Percentiles rank a stretch among this genome's conserved stretches.
phyloP scores from a whole-genome alignment of 2,797 vertebrate genomes.

The Siniperca undulata region DNA sequence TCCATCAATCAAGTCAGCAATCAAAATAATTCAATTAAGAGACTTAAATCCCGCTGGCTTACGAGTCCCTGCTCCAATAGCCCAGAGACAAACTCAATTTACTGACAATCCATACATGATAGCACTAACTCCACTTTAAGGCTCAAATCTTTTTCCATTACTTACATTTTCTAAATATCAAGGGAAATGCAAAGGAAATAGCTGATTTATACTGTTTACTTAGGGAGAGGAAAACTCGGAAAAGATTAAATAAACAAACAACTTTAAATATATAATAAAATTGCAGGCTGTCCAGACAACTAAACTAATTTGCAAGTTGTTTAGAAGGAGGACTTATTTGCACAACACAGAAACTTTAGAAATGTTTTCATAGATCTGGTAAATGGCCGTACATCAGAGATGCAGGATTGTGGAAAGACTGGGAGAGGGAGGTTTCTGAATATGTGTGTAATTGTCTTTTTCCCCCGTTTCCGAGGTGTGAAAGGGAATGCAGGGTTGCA shows the following conservation, averaged over 20 bases:
- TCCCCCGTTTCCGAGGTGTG: conserved; percentile 84
- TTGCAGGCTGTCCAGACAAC: conserved; percentile 65
- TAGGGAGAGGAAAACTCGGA: conserved; percentile 47
- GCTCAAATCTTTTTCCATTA: conserved; percentile 80
- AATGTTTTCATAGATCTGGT: conserved; percentile 63
- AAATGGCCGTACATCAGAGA: conserved; percentile 64
- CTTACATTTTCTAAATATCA: conserved; percentile 81
- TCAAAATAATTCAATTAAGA: conserved; percentile 89
- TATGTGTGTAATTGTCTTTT: conserved; percentile 84
- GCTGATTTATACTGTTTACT: conserved; percentile 70
- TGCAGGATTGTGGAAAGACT: conserved; percentile 57
- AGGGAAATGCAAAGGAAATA: conserved; percentile 70
- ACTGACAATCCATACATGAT: conserved; percentile 82
- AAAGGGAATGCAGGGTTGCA: conserved; percentile 82
- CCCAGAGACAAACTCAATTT: conserved; percentile 85
- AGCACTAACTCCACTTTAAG: conserved; percentile 82
- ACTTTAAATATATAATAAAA: conserved; percentile 66
- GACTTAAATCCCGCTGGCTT: conserved; percentile 82
- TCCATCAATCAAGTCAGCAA: conserved; percentile 87
- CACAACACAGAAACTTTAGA: conserved; percentile 68
- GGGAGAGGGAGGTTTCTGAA: conserved; percentile 73
- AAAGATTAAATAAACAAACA: conserved; percentile 69
- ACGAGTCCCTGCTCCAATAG: conserved; percentile 75
- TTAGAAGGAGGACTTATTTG: conserved; percentile 59
- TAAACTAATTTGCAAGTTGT: conserved; percentile 76